phyloP scores from a whole-genome alignment of 2,113 vertebrate genomes.

The Anolis carolinensis region DNA sequence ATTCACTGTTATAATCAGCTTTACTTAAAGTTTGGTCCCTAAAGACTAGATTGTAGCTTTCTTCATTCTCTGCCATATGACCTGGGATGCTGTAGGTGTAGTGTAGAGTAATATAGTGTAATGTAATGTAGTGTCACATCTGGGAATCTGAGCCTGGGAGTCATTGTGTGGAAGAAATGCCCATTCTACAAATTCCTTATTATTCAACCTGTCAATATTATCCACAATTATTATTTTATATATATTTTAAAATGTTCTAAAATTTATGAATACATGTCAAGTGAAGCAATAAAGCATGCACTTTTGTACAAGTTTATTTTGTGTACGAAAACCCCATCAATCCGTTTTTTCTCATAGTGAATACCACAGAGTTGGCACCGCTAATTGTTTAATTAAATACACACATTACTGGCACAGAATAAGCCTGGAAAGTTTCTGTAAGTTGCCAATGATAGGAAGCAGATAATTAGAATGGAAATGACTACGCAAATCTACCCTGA shows the following conservation, averaged over 20 bases:
- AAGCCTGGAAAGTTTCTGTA: not conserved
- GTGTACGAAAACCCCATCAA: not conserved
- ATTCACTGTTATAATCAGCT: not conserved
- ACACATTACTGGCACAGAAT: not conserved
- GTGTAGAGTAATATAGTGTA: not conserved
- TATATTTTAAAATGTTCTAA: too few relatives aligned
- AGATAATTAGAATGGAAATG: not conserved
- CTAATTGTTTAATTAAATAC: not conserved
- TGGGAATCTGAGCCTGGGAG: not conserved
- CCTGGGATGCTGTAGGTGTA: not conserved
- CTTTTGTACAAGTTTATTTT: too few relatives aligned
- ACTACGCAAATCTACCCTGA: not conserved
- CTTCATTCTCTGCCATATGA: not conserved
- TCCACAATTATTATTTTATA: not conserved
- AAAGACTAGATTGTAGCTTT: not conserved
- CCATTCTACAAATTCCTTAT: not conserved
- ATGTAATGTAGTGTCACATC: not conserved
- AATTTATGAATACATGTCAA: too few relatives aligned
- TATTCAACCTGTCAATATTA: not conserved
- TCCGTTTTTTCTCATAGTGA: too few relatives aligned
- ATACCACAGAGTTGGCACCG: not conserved
- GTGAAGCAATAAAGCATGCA: too few relatives aligned
- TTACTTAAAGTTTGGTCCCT: not conserved
- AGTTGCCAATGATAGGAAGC: not conserved
- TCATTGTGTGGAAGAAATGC: not conserved